A percentile compares a stretch with the other conserved stretches of the same genome.
phyloP scores from a whole-genome alignment of 2,888 invertebrate species.

The Thecophora atra region DNA sequence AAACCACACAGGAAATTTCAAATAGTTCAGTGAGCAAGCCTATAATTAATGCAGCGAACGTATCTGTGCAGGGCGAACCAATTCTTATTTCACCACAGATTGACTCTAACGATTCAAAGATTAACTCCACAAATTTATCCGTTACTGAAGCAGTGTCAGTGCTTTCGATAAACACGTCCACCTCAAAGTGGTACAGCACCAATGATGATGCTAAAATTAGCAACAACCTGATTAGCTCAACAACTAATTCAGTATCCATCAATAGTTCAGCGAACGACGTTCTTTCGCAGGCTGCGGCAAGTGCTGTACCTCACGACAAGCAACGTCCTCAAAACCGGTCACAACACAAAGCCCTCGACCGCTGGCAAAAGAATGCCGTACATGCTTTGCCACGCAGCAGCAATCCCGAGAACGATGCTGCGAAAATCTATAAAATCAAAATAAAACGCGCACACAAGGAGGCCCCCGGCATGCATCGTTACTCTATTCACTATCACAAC shows the following conservation, averaged over 20 bases:
- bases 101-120: neutral
- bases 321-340: conserved; percentile 18
- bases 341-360: neutral
- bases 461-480: neutral
- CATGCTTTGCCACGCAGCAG: conserved; percentile 28
- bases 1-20: conserved; percentile 21
- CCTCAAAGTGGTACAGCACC: neutral
- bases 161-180: neutral
- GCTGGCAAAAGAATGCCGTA: too few species aligned
- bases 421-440: conserved; percentile 55
- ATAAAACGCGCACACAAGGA: conserved; percentile 48
- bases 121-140: neutral
- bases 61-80: neutral
- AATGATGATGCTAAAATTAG: conserved; percentile 23
- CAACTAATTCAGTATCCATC: conserved; percentile 37
- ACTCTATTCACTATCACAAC: neutral
- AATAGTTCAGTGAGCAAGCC: conserved; percentile 5
- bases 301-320: conserved; percentile 10
- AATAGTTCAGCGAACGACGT: conserved; percentile 18
- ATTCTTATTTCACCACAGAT: neutral
- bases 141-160: conserved; percentile 13
- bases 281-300: neutral
- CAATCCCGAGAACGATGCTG: conserved; percentile 48
- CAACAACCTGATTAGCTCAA: conserved; percentile 50
- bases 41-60: neutral